Evolutionary conservation across 2,797 vertebrate species (phyloP), one percentile per base, ranked within the genome.

Genomic region (Danio kyathit): DNA sequence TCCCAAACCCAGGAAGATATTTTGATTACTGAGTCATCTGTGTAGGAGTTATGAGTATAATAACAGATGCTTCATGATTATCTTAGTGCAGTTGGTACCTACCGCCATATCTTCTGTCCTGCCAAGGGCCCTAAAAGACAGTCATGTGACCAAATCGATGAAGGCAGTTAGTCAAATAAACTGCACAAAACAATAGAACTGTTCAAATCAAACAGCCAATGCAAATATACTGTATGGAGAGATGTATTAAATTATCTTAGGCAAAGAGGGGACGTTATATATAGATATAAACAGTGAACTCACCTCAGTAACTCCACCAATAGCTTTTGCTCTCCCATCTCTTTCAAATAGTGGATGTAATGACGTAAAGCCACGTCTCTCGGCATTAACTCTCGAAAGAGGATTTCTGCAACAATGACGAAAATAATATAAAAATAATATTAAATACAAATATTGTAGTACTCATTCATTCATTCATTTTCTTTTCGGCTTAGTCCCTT

Each of bases 71-170:
- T 61, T 4, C 17, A 21, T 64, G 13, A 77, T 21, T 40, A n/a
- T n/a, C n/a, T n/a, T n/a, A n/a, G 13, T 16, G 14, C 13, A 60
- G n/a, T 54, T 59, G 61, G 84, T 88, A 96, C 96, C 86, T 93
- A 99, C 98, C 85, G 96, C 96, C 82, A 94, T 88, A n/a, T 99
- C 97, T 88, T 99, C 97, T 1, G 92, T 94, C 85, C 96, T 94
- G 76, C 96, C 96, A 71, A 98, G 92, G 86, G 95, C 92, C 87
- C 97, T 99, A 87, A 21, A 87, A 46, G 38, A 76, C 29, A 84
- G 60, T 11, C 49, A 73, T 52, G n/a, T 74, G 61, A 80, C 63
- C 40, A 85, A 19, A 38, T 7, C 40, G 7, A 10, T 17, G 44
- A 51, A 63, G 14, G n/a, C 19, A 78, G 63, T 66, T 77, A 61